These are phyloP conservation scores for Sorex araneus DNA, from an alignment of 2,113 vertebrate genomes.

Conservation along the genomic window DNA sequence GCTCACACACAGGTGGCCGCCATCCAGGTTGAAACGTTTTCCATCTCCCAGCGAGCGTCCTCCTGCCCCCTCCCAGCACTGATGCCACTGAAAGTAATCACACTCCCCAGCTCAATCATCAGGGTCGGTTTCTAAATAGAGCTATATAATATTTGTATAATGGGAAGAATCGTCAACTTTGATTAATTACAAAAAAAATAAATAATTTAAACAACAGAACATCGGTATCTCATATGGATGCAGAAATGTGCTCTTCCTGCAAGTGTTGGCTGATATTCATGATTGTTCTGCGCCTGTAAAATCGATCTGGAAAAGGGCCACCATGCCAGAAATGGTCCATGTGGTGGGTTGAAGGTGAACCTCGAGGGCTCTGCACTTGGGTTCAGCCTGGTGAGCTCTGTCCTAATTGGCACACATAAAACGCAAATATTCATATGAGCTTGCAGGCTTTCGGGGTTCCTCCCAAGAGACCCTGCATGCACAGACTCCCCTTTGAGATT, in stretches of 20 bases:
- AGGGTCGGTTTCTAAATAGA: neutral
- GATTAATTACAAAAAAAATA: slow-evolving; percentile 7
- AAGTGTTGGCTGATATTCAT: neutral
- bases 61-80: neutral
- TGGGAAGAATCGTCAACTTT: neutral
- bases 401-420: neutral
- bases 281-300: slow-evolving; percentile 24
- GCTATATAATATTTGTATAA: neutral
- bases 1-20: neutral
- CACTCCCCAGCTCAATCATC: neutral
- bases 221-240: neutral
- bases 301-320: slow-evolving; percentile 17
- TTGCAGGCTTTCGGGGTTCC: slow-evolving; percentile 47
- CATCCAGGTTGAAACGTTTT: neutral
- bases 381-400: slow-evolving; percentile 25
- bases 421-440: slow-evolving; percentile 58
- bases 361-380: neutral
- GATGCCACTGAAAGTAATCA: neutral
- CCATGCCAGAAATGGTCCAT: neutral
- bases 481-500: slow-evolving; percentile 64
- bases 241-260: neutral
- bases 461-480: slow-evolving; percentile 44
- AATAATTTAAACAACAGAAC: neutral
- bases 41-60: neutral
- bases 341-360: neutral